Evolutionary conservation across 1,140 invertebrate species (phyloP), one percentile per base, ranked within the genome.

Genomic region (Euwallacea fornicatus): DNA sequence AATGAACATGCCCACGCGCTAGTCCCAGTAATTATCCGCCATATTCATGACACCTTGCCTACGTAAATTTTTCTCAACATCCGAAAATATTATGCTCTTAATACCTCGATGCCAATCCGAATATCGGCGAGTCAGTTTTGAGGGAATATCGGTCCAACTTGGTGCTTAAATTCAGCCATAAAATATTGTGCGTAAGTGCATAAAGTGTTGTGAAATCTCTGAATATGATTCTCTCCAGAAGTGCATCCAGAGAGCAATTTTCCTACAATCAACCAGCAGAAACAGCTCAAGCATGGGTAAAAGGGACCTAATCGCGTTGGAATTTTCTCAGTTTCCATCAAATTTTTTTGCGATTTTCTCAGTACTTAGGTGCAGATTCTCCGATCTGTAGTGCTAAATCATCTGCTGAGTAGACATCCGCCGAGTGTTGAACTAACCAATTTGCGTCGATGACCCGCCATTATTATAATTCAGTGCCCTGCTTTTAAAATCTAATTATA

Each of bases 201-300:
- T 33, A 33, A 33, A 33, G 21, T 33, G 21, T 33, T 33, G 21
- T 33, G 21, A 33, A 33, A 33, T 33, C 21, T 33, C n/a, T n/a
- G 10, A 58, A 58, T 9, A 80, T 80, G 78, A 65, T 80, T 44
- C 66, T 78, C 8, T 78, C 76, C 8, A 75, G 72, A 47, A 77
- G 53, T 65, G 68, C 41, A 61, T 75, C 75, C 9, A 77, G 69
- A 13, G 75, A 75, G 15, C 66, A 74, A 33, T 78, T 80, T 66
- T 66, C 72, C 8, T 21, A 3, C 41, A 70, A 47, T 54, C 54
- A 65, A 63, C 55, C 75, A 46, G 64, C 77, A 44, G 78, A 79
- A 67, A 58, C 75, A 7, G 77, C 77, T 11, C 73, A 65, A 44
- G 73, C 78, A 66, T 79, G 78, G 78, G 78, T 79, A 76, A 79